A percentile compares a stretch with the other conserved stretches of the same genome.
phyloP scores from a whole-genome alignment of 1,140 invertebrate species.

The Macrosteles quadrilineatus region DNA sequence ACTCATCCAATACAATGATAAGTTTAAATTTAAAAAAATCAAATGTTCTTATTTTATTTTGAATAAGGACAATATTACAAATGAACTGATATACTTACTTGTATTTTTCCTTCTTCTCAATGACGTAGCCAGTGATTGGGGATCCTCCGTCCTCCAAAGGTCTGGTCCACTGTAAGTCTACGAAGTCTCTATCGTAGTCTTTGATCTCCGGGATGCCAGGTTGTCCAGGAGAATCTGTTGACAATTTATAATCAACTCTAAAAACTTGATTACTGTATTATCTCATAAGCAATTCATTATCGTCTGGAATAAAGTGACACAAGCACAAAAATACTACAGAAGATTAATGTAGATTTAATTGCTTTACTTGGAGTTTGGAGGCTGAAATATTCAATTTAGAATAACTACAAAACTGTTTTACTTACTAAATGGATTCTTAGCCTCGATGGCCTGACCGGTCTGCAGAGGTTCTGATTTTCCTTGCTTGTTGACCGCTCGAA shows the following conservation, averaged over 20 bases:
- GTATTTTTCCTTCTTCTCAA: conserved; percentile 95
- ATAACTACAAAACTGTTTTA: not conserved
- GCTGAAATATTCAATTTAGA: no score
- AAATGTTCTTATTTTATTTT: not conserved
- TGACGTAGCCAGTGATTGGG: conserved; percentile 88
- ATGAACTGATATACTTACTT: conserved; percentile 56
- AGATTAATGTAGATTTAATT: no score
- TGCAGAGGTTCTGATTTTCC: conserved; percentile 94
- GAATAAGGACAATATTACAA: no score
- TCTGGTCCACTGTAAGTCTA: conserved; percentile 91
- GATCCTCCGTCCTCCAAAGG: conserved; percentile 86
- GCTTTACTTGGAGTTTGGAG: no score
- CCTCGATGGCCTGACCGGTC: conserved; percentile 85
- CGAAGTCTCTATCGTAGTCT: conserved; percentile 92
- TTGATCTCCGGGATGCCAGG: conserved; percentile 86
- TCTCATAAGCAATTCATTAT: not conserved
- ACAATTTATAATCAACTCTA: no score
- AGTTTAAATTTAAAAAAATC: conserved; percentile 19
- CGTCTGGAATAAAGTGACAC: no score
- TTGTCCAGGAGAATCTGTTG: conserved; percentile 72
- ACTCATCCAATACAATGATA: no score
- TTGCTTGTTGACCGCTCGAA: conserved; percentile 93
- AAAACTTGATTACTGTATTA: no score
- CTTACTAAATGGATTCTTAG: conserved; percentile 96
- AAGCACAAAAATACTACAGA: no score